These are phyloP conservation scores for Periphyllus acericola DNA, from an alignment of 2,888 invertebrate genomes.

Conservation along the genomic window DNA sequence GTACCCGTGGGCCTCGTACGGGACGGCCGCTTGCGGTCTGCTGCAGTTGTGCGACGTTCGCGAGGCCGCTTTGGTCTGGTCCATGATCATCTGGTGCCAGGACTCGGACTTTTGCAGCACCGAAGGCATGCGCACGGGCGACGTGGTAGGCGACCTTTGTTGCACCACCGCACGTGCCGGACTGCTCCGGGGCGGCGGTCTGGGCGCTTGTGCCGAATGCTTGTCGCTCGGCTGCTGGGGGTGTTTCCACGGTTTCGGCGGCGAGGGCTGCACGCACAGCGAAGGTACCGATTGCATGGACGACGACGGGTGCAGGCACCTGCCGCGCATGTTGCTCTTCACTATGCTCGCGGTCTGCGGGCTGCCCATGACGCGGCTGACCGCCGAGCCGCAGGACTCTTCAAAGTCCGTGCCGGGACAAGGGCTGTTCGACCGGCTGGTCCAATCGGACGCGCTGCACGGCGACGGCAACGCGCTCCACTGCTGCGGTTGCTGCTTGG, in stretches of 20 bases:
- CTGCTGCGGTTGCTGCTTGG: constrained; percentile 9
- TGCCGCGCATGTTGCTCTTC: neutral
- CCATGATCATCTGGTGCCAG: constrained; percentile 78
- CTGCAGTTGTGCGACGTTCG: constrained; percentile 63
- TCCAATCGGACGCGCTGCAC: neutral
- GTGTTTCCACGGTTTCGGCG: neutral
- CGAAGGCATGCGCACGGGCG: constrained; percentile 63
- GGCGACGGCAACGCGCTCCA: neutral
- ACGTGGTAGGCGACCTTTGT: constrained; percentile 61
- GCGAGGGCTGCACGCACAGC: neutral
- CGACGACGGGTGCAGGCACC: neutral
- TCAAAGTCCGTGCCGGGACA: neutral
- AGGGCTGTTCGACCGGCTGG: neutral
- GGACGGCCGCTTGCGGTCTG: neutral
- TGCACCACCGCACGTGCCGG: neutral
- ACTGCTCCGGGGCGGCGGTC: neutral
- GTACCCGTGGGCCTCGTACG: neutral
- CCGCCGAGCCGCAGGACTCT: neutral
- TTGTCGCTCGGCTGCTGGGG: neutral
- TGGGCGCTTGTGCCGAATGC: neutral
- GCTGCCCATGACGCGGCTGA: constrained; percentile 74
- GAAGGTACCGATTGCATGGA: neutral
- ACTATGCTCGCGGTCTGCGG: constrained; percentile 59
- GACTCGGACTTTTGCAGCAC: constrained; percentile 79
- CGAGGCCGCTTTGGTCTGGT: constrained; percentile 66